Conservation (phyloP, 2,888 invertebrate genomes). For the Drosophila macrospina region DNA sequence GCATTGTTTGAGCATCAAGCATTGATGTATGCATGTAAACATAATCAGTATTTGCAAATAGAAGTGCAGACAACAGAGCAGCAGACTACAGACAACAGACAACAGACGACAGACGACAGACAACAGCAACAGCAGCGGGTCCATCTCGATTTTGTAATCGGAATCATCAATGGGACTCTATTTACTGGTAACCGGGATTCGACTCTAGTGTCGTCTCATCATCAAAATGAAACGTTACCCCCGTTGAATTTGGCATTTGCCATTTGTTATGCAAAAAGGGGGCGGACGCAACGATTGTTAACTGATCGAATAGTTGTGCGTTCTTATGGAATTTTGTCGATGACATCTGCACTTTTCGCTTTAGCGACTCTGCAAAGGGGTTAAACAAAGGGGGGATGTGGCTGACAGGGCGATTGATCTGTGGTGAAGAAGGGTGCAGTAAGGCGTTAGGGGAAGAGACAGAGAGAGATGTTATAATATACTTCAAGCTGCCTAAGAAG, state of each 20-base stretch:
- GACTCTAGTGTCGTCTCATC: conserved; percentile 33
- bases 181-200: conserved; percentile 27
- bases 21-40: conserved; percentile 82
- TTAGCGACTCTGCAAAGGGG: neutral
- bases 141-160: conserved; percentile 43
- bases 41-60: conserved; percentile 83
- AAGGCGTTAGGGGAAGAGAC: neutral
- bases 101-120: no score
- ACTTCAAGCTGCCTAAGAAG: no score
- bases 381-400: conserved; percentile 9
- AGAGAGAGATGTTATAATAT: no score
- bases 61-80: conserved; percentile 50
- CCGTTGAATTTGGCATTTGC: conserved; percentile 22
- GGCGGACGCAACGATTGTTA: conserved; percentile 13
- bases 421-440: conserved; percentile 1
- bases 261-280: conserved; percentile 42
- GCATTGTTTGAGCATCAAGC: conserved; percentile 74
- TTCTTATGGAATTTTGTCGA: conserved; percentile 8
- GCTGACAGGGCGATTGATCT: conserved; percentile 17
- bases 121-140: conserved; percentile 22
- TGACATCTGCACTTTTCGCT: conserved; percentile 39
- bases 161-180: conserved; percentile 50
- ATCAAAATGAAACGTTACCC: conserved; percentile 6
- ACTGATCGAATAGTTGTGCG: conserved; percentile 38
- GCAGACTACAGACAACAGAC: no score